These are phyloP conservation scores for Myotis yumanensis DNA, from an alignment of 2,113 vertebrate genomes.

Conservation along the genomic window DNA sequence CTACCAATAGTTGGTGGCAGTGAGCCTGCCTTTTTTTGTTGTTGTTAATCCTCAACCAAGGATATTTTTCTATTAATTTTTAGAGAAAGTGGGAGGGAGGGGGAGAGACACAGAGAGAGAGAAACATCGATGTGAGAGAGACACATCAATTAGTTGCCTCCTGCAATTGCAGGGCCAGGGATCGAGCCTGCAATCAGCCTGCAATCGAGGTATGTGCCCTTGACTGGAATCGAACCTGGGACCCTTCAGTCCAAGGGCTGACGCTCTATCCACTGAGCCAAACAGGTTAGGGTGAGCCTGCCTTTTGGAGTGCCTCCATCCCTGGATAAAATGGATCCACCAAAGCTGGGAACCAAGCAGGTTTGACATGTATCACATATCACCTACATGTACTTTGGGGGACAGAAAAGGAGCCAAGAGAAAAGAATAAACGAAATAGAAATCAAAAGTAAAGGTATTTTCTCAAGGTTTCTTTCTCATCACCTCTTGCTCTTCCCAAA, in stretches of 20 bases:
- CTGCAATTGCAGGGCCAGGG: no score
- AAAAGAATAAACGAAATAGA: neutral
- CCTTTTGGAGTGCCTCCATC: neutral
- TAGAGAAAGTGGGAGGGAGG: no score
- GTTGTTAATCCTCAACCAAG: no score
- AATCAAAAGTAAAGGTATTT: slow-evolving; percentile 1
- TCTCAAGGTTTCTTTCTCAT: slow-evolving; percentile 6
- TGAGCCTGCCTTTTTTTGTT: neutral
- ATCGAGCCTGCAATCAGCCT: no score
- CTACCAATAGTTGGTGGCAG: neutral
- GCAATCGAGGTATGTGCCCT: no score
- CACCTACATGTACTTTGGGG: neutral
- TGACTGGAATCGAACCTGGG: no score
- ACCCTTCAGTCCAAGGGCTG: no score
- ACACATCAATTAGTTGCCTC: no score
- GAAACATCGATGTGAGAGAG: no score
- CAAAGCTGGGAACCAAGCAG: neutral
- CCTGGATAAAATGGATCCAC: neutral
- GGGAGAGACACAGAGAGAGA: no score
- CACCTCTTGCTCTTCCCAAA: neutral
- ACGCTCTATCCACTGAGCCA: no score
- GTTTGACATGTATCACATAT: neutral
- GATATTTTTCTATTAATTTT: no score
- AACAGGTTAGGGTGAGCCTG: neutral
- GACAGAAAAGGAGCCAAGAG: neutral